Evolutionary conservation across 1,140 invertebrate species (phyloP), one percentile per base, ranked within the genome.

Genomic region (Eciton burchellii): DNA sequence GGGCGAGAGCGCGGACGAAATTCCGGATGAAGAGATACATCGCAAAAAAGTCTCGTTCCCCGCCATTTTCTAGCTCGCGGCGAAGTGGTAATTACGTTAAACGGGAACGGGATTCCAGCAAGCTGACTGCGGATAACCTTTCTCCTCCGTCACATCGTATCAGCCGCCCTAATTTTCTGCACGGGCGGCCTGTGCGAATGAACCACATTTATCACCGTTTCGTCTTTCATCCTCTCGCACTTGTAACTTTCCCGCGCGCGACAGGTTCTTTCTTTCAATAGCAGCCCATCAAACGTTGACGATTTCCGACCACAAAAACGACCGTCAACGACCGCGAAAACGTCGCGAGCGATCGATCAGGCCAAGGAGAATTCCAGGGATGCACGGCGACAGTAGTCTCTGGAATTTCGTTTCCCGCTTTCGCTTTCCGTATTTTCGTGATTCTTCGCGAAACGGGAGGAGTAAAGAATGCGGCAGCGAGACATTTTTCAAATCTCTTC

Each of bases 31-130:
- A 79, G 35, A 79, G 35, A 79, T 79, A 68, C 35, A n/a, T n/a
- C 65, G 11, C 47, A 6, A 56, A 79, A 77, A 77, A 79, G 49
- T 57, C 49, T 21, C 16, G 62, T 54, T 59, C 35, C 12, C 12
- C 57, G 43, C 43, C 43, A 19, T 74, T 74, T 43, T 77, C 52
- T 54, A 26, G 8, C 41, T 79, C 35, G 54, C 12, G 26, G 26
- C 47, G 26, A 49, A 70, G 16, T 43, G 35, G 74, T 68, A 79
- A 79, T 70, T 79, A 70, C 49, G n/a, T 79, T 79, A 70, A 79
- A 79, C 56, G 63, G 8, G 49, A 79, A 70, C 52, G 24, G 41
- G 35, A 79, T 79, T 79, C 63, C 24, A 41, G 59, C 26, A 14
- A 60, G 47, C 62, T 52, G 63, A 45, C 52, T 79, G 63, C 21